phyloP scores from a whole-genome alignment of 2,888 invertebrate species.

The Brenthis ino region DNA sequence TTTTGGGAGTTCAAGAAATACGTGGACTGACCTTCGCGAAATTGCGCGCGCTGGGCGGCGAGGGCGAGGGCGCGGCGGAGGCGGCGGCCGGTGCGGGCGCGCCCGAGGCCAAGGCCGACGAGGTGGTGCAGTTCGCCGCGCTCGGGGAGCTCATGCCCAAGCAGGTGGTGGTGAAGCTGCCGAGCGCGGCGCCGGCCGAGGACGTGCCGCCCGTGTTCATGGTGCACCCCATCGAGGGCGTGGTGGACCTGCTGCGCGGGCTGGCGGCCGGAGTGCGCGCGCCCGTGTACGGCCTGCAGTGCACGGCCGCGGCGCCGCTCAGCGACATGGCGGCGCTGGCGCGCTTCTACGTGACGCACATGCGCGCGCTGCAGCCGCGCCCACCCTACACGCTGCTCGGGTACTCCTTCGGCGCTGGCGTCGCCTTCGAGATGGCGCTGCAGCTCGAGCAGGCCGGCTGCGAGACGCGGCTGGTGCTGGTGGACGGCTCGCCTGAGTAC shows the following conservation, averaged over 20 bases:
- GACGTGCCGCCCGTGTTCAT: slow-evolving; percentile 84
- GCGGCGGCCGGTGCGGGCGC: slow-evolving; percentile 41
- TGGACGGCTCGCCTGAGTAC: slow-evolving; percentile 95
- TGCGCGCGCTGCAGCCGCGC: slow-evolving; percentile 88
- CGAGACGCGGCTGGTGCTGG: slow-evolving; percentile 85
- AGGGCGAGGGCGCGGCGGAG: slow-evolving; percentile 42
- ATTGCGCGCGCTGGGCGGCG: slow-evolving; percentile 83
- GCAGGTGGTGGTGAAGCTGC: slow-evolving; percentile 86
- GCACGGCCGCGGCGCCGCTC: slow-evolving; percentile 89
- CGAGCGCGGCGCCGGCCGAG: slow-evolving; percentile 74
- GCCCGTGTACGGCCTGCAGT: slow-evolving; percentile 95
- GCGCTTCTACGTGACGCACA: slow-evolving; percentile 86
- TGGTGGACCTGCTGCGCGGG: slow-evolving; percentile 85
- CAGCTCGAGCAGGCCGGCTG: slow-evolving; percentile 87
- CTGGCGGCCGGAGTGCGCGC: slow-evolving; percentile 88
- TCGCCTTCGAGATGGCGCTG: slow-evolving; percentile 97
- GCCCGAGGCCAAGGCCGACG: slow-evolving; percentile 62
- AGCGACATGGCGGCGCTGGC: slow-evolving; percentile 88
- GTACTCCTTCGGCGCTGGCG: slow-evolving; percentile 97
- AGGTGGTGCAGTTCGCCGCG: slow-evolving; percentile 73
- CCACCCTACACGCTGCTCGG: slow-evolving; percentile 95
- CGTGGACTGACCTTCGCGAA: slow-evolving; percentile 90
- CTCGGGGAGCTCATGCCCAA: slow-evolving; percentile 87
- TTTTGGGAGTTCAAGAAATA: slow-evolving; percentile 95
- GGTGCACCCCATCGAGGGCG: slow-evolving; percentile 95